phyloP scores from a whole-genome alignment of 2,797 vertebrate genomes.

The Tangara arthus region DNA sequence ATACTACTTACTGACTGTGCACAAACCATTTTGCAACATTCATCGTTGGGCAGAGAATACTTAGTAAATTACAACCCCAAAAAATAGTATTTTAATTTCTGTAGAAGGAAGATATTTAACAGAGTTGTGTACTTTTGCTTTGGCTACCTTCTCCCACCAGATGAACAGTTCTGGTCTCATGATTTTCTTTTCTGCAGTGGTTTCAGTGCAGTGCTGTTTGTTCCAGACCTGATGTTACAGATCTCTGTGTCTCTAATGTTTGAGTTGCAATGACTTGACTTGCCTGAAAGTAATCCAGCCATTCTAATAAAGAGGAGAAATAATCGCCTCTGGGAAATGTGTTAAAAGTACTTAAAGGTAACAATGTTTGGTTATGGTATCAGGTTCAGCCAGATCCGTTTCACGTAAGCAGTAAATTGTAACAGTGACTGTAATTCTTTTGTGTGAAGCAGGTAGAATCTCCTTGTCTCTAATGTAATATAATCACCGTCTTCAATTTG shows the following conservation, averaged over 20 bases:
- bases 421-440: background rate
- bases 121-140: background rate
- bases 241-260: background rate
- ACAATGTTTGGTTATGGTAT: background rate
- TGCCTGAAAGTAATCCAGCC: background rate
- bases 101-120: background rate
- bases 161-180: background rate
- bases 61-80: background rate
- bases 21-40: background rate
- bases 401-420: background rate
- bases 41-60: background rate
- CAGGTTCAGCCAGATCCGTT: background rate
- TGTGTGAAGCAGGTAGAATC: background rate
- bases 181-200: background rate
- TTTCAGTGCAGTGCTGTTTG: background rate
- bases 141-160: background rate
- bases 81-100: background rate
- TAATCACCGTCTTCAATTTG: background rate
- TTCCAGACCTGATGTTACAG: background rate
- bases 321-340: background rate
- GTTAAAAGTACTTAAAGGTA: background rate
- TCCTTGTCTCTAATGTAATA: background rate
- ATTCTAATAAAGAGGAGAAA: background rate
- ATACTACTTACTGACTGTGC: background rate
- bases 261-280: background rate